Evolutionary conservation across 2,113 vertebrate species (phyloP).

Genomic region (Anhinga anhinga): DNA sequence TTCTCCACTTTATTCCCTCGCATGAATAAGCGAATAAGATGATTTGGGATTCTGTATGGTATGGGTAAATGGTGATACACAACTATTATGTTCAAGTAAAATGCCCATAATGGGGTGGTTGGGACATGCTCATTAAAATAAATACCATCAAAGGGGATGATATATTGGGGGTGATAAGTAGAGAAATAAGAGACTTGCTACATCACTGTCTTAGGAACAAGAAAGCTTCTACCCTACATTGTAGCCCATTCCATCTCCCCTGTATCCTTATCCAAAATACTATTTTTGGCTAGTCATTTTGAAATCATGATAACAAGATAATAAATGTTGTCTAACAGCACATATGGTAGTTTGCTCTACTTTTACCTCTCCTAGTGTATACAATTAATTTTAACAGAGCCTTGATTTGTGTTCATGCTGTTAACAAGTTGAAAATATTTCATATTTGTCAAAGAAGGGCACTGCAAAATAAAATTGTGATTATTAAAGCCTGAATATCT

Average conservation of each 20-base stretch:
- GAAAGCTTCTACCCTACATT: fast-evolving
- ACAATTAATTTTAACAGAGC: not conserved
- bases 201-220: not conserved
- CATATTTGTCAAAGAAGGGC: not conserved
- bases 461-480: not conserved
- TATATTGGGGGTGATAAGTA: not conserved
- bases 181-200: not conserved
- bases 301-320: not conserved
- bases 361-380: not conserved
- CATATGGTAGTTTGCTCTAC: not conserved
- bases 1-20: not conserved
- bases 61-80: not conserved
- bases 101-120: not conserved
- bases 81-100: not conserved
- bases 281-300: not conserved
- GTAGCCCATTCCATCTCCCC: not conserved
- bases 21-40: not conserved
- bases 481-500: not conserved
- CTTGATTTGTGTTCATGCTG: not conserved
- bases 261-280: not conserved
- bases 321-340: not conserved
- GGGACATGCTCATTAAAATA: not conserved
- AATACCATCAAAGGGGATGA: not conserved
- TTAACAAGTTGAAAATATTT: not conserved
- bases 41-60: not conserved